These are phyloP conservation scores for Lanius ludovicianus DNA, from an alignment of 2,113 vertebrate species.

Conservation along the genomic window DNA sequence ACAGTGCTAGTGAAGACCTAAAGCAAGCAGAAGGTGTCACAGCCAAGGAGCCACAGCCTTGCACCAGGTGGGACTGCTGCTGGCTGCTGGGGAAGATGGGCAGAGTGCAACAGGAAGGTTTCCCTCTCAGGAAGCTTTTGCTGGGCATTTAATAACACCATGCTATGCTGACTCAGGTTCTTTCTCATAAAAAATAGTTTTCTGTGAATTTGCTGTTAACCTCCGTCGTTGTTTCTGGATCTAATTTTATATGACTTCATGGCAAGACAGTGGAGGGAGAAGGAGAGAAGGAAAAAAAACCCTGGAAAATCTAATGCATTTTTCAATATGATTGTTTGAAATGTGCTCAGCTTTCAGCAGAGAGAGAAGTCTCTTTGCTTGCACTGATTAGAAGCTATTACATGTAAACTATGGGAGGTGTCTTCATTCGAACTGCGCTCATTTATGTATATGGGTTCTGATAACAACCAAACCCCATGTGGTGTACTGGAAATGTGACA, in stretches of 20 bases:
- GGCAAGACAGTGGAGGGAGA: neutral
- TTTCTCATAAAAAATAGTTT: neutral
- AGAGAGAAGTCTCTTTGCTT: conserved; percentile 23
- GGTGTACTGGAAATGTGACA: neutral
- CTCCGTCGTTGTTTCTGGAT: conserved; percentile 34
- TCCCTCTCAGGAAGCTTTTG: neutral
- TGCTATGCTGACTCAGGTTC: neutral
- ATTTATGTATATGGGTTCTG: conserved; percentile 13
- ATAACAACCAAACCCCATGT: neutral
- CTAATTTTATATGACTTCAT: conserved; percentile 23
- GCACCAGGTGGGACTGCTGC: neutral
- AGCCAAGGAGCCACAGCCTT: neutral
- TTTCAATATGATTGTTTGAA: conserved; percentile 5
- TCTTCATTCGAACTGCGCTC: conserved; percentile 17
- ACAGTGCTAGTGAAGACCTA: neutral
- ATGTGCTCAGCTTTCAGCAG: neutral
- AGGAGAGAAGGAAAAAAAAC: neutral
- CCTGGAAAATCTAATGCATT: neutral
- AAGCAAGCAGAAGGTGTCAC: neutral
- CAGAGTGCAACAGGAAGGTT: neutral
- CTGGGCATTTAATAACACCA: neutral
- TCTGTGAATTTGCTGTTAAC: conserved; percentile 21
- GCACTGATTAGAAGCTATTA: neutral
- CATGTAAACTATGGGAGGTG: neutral
- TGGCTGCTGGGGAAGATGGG: neutral